phyloP scores from a whole-genome alignment of 2,113 vertebrate genomes.

The Mastomys natalensis region DNA sequence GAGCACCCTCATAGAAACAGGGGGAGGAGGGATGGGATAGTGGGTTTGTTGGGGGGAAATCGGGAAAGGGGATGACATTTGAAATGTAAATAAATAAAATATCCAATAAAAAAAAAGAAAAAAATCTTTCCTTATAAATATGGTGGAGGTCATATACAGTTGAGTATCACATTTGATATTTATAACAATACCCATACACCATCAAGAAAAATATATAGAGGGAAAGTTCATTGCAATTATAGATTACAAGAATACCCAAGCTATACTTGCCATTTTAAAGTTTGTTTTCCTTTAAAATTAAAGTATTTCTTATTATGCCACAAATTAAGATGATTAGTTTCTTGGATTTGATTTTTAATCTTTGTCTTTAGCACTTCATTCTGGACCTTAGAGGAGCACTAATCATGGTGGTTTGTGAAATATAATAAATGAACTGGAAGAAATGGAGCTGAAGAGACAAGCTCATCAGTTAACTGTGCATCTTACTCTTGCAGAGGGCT shows the following conservation, averaged over 20 bases:
- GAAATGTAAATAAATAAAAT: too few species aligned
- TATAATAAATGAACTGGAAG: neutral
- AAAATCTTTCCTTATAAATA: neutral
- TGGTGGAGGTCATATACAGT: neutral
- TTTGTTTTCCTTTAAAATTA: slow-evolving; percentile 25
- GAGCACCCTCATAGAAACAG: too few species aligned
- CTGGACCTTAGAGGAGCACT: neutral
- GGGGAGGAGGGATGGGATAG: too few species aligned
- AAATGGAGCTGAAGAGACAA: neutral
- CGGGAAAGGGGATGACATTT: too few species aligned
- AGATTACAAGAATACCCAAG: neutral
- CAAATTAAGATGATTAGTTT: neutral
- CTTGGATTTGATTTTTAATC: neutral
- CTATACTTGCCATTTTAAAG: neutral
- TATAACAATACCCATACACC: neutral
- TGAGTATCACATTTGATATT: slow-evolving; percentile 17
- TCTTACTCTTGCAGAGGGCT: neutral
- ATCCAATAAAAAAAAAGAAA: too few species aligned
- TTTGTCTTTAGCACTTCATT: neutral
- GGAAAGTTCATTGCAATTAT: neutral
- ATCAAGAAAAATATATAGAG: neutral
- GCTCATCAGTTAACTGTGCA: neutral
- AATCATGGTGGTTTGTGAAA: neutral
- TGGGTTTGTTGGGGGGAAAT: too few species aligned
- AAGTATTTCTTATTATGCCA: neutral